Evolutionary conservation across 2,797 vertebrate species (phyloP), one percentile per base, ranked within the genome.

Genomic region (Phrynocephalus guinanensis): DNA sequence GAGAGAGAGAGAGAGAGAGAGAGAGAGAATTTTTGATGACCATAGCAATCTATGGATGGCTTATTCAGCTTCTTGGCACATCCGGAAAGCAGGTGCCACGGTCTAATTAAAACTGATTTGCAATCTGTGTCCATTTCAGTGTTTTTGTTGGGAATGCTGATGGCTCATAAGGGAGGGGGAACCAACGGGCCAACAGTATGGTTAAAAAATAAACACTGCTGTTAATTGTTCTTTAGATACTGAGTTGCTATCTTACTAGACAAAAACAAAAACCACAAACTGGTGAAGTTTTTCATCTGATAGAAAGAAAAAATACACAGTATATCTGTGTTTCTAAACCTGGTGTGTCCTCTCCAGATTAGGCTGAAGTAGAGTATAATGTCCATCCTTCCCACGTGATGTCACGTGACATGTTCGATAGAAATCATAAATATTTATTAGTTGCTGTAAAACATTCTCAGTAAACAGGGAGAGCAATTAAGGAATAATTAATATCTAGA

Each of bases 51-150:
- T 66, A 70, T n/a, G 91, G 91, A 93, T 30, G 0, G 94, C 93
- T 95, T 94, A 94, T 93, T 93, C 92, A 90, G 13, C 86, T 87
- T 76, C 90, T 86, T 76, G 79, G 73, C 30, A 28, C 87, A 91
- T 91, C 90, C 92, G 88, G 90, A 92, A 94, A 92, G 91, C 94
- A 94, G 92, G 92, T 94, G 93, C 93, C 90, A 84, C 90, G 63
- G 91, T 90, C 93, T 94, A 94, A 95, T 95, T 94, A 95, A 94
- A 95, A 75, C 93, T 93, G 89, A 94, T 95, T 94, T 95, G 91
- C 94, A 93, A 92, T 94, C 91, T 90, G 91, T 87, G 90, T 87
- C 87, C 91, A 78, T 87, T 86, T 92, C 91, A 75, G 38, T 86
- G 91, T 71, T 91, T 93, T 95, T 91, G 89, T 3, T 44, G 93